Evolutionary conservation across 2,113 vertebrate species (phyloP).

Genomic region (Gallinago undulata): DNA sequence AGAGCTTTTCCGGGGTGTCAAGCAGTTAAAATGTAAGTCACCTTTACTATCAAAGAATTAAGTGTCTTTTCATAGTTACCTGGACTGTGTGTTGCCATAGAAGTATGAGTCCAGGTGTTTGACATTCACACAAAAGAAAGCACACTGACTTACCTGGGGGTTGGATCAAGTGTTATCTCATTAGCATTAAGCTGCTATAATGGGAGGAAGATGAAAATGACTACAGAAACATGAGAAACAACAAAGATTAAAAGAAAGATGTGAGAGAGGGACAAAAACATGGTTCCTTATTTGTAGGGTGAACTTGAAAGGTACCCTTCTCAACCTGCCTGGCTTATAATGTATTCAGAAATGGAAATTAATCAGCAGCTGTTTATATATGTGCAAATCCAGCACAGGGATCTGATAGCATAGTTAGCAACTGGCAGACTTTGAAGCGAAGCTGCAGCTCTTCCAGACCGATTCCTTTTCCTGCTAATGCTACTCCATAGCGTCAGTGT

Average conservation of each 20-base stretch:
- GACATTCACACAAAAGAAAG: neutral
- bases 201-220: constrained; percentile 25
- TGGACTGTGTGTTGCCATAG: neutral
- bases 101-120: neutral
- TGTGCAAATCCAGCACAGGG: neutral
- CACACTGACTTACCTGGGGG: neutral
- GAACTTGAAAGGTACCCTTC: constrained; percentile 26
- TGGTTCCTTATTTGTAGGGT: neutral
- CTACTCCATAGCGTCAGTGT: neutral
- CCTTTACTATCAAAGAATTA: neutral
- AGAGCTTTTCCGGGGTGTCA: neutral
- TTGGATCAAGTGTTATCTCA: neutral
- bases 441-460: neutral
- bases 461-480: neutral
- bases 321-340: neutral
- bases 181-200: constrained; percentile 16
- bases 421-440: neutral
- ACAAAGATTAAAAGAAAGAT: constrained; percentile 26
- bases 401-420: neutral
- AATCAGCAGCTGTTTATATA: constrained; percentile 4
- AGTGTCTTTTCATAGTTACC: neutral
- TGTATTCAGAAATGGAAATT: constrained; percentile 15
- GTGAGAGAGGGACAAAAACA: neutral
- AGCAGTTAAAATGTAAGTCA: neutral
- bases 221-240: constrained; percentile 20